phyloP scores from a whole-genome alignment of 2,888 invertebrate species.

The Mactromeris polynyma region DNA sequence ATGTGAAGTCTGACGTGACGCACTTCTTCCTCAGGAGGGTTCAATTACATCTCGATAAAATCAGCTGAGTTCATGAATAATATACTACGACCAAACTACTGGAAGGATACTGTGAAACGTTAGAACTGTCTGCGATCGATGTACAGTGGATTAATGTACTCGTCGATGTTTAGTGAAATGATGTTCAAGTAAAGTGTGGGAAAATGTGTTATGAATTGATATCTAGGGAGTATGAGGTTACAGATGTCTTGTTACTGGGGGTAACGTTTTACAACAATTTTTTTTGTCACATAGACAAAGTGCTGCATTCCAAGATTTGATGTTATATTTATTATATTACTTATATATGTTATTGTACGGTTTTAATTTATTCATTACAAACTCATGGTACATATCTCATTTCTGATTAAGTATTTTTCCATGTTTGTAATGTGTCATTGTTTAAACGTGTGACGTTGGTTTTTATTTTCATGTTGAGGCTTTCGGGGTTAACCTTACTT shows the following conservation, averaged over 20 bases:
- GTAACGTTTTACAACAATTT: not conserved
- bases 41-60: not conserved
- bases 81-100: not conserved
- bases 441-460: not conserved
- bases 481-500: not conserved
- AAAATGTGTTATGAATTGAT: not conserved
- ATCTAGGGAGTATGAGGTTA: no score
- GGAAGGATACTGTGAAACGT: not conserved
- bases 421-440: not conserved
- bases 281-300: not conserved
- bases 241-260: no score
- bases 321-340: not conserved
- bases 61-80: not conserved
- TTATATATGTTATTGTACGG: not conserved
- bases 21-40: not conserved
- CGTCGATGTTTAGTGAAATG: not conserved
- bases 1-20: not conserved
- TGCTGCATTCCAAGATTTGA: constrained; percentile 12
- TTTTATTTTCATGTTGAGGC: not conserved
- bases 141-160: not conserved
- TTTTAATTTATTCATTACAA: constrained; percentile 15
- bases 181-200: not conserved
- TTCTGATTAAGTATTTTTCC: not conserved
- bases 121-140: not conserved
- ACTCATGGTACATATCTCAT: constrained; percentile 11